Conservation (phyloP, 1,140 invertebrate genomes). For the Dufourea novaeangliae region DNA sequence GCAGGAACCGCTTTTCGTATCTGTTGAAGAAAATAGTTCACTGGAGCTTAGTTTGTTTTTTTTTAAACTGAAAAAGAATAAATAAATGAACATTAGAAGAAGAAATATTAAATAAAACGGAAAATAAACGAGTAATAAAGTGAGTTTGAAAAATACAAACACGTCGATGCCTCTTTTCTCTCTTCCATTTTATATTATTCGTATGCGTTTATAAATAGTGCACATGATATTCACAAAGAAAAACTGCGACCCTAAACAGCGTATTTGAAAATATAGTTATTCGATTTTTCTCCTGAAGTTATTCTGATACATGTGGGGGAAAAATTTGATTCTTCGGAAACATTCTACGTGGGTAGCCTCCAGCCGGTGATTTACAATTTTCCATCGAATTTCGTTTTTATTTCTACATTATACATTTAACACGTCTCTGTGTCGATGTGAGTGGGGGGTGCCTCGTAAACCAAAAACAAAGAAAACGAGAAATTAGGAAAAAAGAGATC, state of each 20-base stretch:
- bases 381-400: constrained; percentile 57
- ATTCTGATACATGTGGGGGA: neutral
- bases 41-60: neutral
- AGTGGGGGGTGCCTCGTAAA: constrained; percentile 48
- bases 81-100: neutral
- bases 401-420: constrained; percentile 62
- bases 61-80: constrained; percentile 20
- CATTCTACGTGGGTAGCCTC: constrained; percentile 4
- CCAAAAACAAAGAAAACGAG: constrained; percentile 17
- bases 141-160: constrained; percentile 18
- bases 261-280: constrained; percentile 46
- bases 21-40: neutral
- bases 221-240: constrained; percentile 37
- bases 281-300: constrained; percentile 24
- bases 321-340: constrained; percentile 13
- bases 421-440: constrained; percentile 39
- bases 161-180: neutral
- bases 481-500: constrained; percentile 1
- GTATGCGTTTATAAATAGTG: constrained; percentile 40
- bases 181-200: constrained; percentile 30
- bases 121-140: neutral
- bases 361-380: constrained; percentile 35
- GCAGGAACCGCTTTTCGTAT: neutral
- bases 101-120: neutral
- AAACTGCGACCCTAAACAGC: constrained; percentile 14